Evolutionary conservation across 2,888 invertebrate genomes (phyloP).

Genomic region (Ochlodes sylvanus): DNA sequence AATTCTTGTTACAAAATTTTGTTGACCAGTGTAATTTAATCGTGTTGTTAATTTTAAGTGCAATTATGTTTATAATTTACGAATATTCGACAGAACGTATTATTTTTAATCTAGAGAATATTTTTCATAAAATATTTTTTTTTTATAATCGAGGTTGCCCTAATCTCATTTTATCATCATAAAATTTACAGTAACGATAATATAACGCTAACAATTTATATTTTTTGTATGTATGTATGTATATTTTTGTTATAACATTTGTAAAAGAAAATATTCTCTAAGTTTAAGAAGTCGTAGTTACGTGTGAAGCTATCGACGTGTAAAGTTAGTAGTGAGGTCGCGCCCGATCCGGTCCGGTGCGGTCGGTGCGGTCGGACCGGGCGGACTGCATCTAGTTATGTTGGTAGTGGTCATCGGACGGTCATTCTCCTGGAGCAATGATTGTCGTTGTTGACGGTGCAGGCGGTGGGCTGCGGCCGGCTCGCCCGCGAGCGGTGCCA

Average conservation of each 20-base stretch:
- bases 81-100: slow-evolving; percentile 12
- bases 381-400: too few relatives aligned
- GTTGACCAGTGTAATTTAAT: too few relatives aligned
- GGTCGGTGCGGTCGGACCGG: too few relatives aligned
- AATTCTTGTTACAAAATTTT: too few relatives aligned
- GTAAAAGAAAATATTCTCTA: slow-evolving; percentile 21
- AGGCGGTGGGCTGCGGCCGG: too few relatives aligned
- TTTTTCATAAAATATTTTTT: slow-evolving; percentile 10
- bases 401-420: slow-evolving; percentile 7
- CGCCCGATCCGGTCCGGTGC: neutral
- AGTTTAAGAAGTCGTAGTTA: slow-evolving; percentile 9
- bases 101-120: slow-evolving; percentile 19
- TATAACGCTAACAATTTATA: slow-evolving; percentile 1
- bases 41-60: slow-evolving; percentile 12
- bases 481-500: too few relatives aligned
- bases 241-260: slow-evolving; percentile 13
- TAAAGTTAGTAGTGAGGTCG: neutral
- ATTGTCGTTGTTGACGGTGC: neutral
- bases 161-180: slow-evolving; percentile 1
- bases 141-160: slow-evolving; percentile 5
- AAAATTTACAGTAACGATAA: neutral
- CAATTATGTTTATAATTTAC: slow-evolving; percentile 18
- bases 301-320: slow-evolving; percentile 4
- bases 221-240: slow-evolving; percentile 2
- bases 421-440: neutral